phyloP scores from a whole-genome alignment of 2,888 invertebrate genomes.

The Acholoe squamosa region DNA sequence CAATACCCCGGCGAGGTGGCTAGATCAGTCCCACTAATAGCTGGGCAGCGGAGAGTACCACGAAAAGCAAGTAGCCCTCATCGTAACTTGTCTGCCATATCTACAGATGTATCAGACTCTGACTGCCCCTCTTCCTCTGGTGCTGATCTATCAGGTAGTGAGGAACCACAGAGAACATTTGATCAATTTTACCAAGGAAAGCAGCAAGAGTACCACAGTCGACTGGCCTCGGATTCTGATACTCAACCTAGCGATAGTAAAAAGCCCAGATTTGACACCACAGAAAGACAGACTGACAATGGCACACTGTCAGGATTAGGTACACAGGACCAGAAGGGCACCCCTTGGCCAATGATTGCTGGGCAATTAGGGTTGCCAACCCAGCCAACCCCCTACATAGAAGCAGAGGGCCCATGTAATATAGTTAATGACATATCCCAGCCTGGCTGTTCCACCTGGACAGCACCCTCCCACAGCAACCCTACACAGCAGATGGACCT shows the following conservation, averaged over 20 bases:
- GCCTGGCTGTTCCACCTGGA: conserved; percentile 29
- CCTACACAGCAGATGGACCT: conserved; percentile 19
- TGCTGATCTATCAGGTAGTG: neutral
- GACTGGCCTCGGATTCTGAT: neutral
- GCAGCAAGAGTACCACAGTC: neutral
- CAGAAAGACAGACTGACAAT: neutral
- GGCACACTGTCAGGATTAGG: neutral
- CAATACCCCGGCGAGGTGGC: neutral
- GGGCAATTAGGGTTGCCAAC: conserved; percentile 25
- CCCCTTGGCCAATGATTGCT: conserved; percentile 36
- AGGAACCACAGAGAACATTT: neutral
- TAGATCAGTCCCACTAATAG: neutral
- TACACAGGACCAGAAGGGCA: neutral
- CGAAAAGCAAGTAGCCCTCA: conserved; percentile 29
- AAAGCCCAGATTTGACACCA: neutral
- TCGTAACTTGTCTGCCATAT: conserved; percentile 9
- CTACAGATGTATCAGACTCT: conserved; percentile 14
- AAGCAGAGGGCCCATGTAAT: neutral
- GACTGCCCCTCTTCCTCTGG: conserved; percentile 3
- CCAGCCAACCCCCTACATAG: neutral
- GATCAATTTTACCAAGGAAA: neutral
- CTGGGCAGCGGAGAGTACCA: conserved; percentile 25
- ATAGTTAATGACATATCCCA: neutral
- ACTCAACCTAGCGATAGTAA: neutral
- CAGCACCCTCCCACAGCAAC: neutral